A percentile compares a stretch with the other conserved stretches of the same genome.
Conservation (phyloP, 2,888 invertebrate genomes). For the Baronia brevicornis region DNA sequence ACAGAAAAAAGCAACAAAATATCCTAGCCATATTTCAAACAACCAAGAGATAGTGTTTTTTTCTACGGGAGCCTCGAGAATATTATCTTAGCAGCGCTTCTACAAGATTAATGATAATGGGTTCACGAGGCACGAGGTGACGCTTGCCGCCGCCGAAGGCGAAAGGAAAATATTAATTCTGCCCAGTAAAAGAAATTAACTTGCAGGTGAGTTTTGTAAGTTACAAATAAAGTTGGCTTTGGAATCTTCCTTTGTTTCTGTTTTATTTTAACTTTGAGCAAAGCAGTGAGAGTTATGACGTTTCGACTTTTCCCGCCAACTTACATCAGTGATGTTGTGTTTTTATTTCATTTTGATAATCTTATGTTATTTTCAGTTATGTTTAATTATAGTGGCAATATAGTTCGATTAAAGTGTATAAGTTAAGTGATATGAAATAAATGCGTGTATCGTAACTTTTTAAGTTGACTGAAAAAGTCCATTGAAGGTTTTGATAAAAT, state of each 20-base stretch:
- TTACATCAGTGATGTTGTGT: too few species aligned
- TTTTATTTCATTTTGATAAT: too few species aligned
- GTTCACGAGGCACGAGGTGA: slow-evolving; percentile 53
- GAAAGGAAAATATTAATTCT: slow-evolving; percentile 50
- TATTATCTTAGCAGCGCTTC: slow-evolving; percentile 54
- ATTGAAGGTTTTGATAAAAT: too few species aligned
- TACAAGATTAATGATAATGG: slow-evolving; percentile 64
- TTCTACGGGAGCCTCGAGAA: slow-evolving; percentile 46
- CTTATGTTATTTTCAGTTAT: too few species aligned
- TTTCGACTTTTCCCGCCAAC: too few species aligned
- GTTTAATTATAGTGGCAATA: too few species aligned
- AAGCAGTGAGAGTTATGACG: too few species aligned
- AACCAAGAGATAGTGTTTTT: slow-evolving; percentile 41
- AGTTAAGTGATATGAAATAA: too few species aligned
- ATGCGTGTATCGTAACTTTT: too few species aligned
- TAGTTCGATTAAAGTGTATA: too few species aligned
- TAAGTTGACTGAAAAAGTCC: too few species aligned
- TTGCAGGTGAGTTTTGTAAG: slow-evolving; percentile 19
- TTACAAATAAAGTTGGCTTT: slow-evolving; percentile 19
- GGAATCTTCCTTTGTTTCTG: slow-evolving; percentile 20
- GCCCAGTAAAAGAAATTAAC: slow-evolving; percentile 29
- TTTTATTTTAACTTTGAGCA: slow-evolving; percentile 15
- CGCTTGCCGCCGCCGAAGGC: slow-evolving; percentile 34
- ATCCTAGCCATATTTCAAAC: slow-evolving; percentile 7
- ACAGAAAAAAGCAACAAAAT: too few species aligned